phyloP scores from a whole-genome alignment of 2,888 invertebrate species.

The Coelopa pilipes region DNA sequence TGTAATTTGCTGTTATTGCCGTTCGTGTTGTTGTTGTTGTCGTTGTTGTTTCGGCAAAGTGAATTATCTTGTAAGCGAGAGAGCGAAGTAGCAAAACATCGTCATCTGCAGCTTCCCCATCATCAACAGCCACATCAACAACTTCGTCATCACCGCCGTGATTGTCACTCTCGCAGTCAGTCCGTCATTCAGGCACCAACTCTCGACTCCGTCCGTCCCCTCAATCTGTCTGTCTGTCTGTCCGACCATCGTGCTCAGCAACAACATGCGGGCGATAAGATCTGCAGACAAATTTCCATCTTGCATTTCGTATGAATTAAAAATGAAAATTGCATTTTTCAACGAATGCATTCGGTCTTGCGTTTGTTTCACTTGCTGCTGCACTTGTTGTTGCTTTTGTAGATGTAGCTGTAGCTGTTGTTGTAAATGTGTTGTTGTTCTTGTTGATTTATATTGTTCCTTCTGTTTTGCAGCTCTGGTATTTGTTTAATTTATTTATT shows the following conservation, averaged over 20 bases:
- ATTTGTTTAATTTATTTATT: slow-evolving; percentile 39
- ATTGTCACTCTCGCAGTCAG: slow-evolving; percentile 28
- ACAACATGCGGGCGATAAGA: slow-evolving; percentile 58
- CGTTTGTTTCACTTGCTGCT: slow-evolving; percentile 17
- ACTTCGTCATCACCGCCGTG: slow-evolving; percentile 32
- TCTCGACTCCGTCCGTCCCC: slow-evolving; percentile 34
- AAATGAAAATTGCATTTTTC: slow-evolving; percentile 50
- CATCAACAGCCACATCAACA: slow-evolving; percentile 46
- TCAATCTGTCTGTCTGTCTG: slow-evolving; percentile 42
- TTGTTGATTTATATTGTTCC: slow-evolving; percentile 15
- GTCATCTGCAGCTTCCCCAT: too few relatives aligned
- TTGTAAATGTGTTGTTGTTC: slow-evolving; percentile 16
- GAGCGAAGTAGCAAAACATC: too few relatives aligned
- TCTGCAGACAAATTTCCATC: slow-evolving; percentile 62
- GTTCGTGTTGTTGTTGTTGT: slow-evolving; percentile 43
- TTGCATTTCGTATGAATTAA: slow-evolving; percentile 57
- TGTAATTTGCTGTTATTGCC: not conserved
- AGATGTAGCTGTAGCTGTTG: too few relatives aligned
- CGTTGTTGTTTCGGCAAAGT: slow-evolving; percentile 54
- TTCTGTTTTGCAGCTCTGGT: slow-evolving; percentile 14
- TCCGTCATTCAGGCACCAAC: slow-evolving; percentile 38
- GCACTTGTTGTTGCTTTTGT: not conserved
- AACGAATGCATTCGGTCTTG: not conserved
- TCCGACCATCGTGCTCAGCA: slow-evolving; percentile 46
- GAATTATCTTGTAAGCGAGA: slow-evolving; percentile 60